Conservation (phyloP, 2,888 invertebrate species). For the Leptogaster cylindrica region DNA sequence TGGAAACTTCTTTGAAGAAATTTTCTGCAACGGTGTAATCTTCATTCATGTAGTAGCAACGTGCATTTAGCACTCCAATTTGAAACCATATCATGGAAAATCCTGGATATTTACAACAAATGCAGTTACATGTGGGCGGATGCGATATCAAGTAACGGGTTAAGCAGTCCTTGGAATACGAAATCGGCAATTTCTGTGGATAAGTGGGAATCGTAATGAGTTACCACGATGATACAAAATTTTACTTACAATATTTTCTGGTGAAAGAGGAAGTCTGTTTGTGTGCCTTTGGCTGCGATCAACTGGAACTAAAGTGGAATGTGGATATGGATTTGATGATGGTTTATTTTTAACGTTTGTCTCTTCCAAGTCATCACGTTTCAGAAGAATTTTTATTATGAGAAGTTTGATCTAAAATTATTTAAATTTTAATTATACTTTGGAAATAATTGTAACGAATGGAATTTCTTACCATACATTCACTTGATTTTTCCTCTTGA, state of each 20-base stretch:
- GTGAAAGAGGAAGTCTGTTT: neutral
- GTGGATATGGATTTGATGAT: neutral
- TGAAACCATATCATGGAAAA: conserved; percentile 54
- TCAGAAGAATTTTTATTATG: conserved; percentile 49
- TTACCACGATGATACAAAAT: too few species aligned
- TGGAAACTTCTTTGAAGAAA: conserved; percentile 52
- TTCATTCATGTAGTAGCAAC: conserved; percentile 54
- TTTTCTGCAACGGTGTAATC: conserved; percentile 52
- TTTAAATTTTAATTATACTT: too few species aligned
- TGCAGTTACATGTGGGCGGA: conserved; percentile 42
- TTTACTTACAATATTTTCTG: neutral
- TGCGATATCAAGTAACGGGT: conserved; percentile 45
- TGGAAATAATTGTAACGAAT: too few species aligned
- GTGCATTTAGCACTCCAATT: conserved; percentile 55
- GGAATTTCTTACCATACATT: conserved; percentile 54
- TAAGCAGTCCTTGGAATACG: neutral
- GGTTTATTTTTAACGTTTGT: too few species aligned
- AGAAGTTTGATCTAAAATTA: conserved; percentile 49
- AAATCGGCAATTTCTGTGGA: neutral
- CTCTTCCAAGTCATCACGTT: conserved; percentile 12
- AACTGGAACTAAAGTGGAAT: neutral
- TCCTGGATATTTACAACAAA: conserved; percentile 45
- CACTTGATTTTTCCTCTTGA: conserved; percentile 55
- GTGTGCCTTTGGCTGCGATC: neutral
- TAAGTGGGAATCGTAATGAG: too few species aligned